Conservation (phyloP, 2,797 vertebrate genomes). For the Trichosurus vulpecula region DNA sequence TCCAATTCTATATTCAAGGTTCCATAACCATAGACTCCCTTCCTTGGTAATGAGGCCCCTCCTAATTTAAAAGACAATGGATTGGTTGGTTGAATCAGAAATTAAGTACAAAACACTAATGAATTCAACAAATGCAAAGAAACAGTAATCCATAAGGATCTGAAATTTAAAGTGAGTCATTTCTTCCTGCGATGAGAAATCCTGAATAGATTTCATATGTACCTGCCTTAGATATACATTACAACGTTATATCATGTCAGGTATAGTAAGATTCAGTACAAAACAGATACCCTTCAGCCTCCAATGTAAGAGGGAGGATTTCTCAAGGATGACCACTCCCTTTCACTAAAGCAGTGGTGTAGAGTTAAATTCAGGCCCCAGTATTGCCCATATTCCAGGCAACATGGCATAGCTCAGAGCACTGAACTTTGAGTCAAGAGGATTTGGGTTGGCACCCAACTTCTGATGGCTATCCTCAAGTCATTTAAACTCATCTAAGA, state of each 20-base stretch:
- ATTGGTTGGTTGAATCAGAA: neutral
- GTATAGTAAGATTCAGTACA: neutral
- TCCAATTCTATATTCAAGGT: neutral
- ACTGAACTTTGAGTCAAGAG: neutral
- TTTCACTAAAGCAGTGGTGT: neutral
- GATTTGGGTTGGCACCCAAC: neutral
- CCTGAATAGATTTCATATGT: slow-evolving; percentile 11
- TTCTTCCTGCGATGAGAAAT: neutral
- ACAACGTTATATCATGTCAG: neutral
- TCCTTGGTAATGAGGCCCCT: neutral
- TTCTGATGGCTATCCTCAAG: neutral
- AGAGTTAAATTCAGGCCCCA: neutral
- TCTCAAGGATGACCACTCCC: neutral
- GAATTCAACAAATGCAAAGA: neutral
- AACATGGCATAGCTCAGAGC: too few species aligned
- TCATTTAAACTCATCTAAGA: neutral
- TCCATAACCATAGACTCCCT: neutral
- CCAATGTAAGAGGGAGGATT: neutral
- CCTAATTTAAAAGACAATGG: neutral
- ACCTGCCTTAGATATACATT: neutral
- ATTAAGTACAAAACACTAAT: neutral
- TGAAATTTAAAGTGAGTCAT: neutral
- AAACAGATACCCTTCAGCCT: neutral
- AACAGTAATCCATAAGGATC: neutral
- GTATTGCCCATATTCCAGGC: neutral